Evolutionary conservation across 2,888 invertebrate species (phyloP).

Genomic region (Leptopilina myrica): DNA sequence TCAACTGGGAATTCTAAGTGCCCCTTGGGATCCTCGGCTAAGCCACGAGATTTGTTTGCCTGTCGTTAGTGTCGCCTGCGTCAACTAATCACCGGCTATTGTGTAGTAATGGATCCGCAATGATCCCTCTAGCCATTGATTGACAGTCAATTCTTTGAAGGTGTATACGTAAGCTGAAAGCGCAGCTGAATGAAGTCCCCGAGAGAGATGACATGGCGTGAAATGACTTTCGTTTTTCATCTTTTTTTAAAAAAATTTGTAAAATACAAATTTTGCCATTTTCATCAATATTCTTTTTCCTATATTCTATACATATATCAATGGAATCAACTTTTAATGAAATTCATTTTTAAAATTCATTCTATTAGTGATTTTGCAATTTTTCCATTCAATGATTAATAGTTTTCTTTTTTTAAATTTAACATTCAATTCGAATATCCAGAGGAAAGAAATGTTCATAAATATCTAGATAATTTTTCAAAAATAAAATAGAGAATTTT

Average conservation of each 20-base stretch:
- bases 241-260: not conserved
- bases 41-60: conserved; percentile 73
- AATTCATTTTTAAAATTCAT: not conserved
- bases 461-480: no score
- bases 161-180: conserved; percentile 32
- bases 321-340: not conserved
- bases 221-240: conserved; percentile 28
- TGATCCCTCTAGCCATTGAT: conserved; percentile 53
- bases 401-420: no score
- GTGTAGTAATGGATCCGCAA: conserved; percentile 70
- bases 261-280: no score
- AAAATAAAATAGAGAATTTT: no score
- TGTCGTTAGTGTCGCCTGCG: conserved; percentile 68
- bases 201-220: conserved; percentile 11
- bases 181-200: not conserved
- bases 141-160: conserved; percentile 59
- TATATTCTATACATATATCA: not conserved
- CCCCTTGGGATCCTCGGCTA: conserved; percentile 67
- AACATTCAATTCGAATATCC: no score
- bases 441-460: no score
- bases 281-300: no score
- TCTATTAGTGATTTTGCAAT: not conserved
- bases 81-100: conserved; percentile 70
- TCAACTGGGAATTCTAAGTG: conserved; percentile 61
- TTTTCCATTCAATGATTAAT: no score